phyloP scores from a whole-genome alignment of 2,797 vertebrate species.

The Adrianichthys oophorus region DNA sequence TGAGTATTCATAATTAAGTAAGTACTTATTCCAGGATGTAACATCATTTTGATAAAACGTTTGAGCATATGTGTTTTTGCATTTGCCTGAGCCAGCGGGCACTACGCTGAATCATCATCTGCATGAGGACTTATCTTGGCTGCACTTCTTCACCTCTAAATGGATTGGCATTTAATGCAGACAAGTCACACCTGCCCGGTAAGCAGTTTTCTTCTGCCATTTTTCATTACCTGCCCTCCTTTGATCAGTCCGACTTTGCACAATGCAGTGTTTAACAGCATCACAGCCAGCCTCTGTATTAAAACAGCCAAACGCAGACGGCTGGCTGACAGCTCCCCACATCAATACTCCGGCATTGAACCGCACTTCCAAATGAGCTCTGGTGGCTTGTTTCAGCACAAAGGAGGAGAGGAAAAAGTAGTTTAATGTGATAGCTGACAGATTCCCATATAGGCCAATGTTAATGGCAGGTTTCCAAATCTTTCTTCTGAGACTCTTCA shows the following conservation, averaged over 20 bases:
- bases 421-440: constrained; percentile 23
- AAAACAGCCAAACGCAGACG: constrained; percentile 34
- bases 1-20: no score
- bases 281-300: constrained; percentile 18
- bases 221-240: constrained; percentile 29
- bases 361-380: constrained; percentile 41
- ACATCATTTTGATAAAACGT: no score
- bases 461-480: constrained; percentile 26
- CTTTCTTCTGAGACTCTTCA: constrained; percentile 31
- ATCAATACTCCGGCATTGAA: constrained; percentile 41
- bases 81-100: not conserved
- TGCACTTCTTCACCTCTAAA: constrained; percentile 8
- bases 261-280: constrained; percentile 27
- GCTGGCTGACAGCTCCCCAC: constrained; percentile 55
- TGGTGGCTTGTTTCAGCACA: constrained; percentile 31
- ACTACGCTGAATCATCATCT: constrained; percentile 16
- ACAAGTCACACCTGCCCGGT: constrained; percentile 14
- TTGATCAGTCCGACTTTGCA: constrained; percentile 36
- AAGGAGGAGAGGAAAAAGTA: constrained; percentile 14
- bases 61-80: not conserved
- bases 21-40: no score
- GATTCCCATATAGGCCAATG: constrained; percentile 28
- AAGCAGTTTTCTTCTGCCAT: constrained; percentile 23
- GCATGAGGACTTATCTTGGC: constrained; percentile 21
- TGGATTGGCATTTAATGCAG: constrained; percentile 12